phyloP scores from a whole-genome alignment of 2,888 invertebrate species.

The Anthrax anthrax region DNA sequence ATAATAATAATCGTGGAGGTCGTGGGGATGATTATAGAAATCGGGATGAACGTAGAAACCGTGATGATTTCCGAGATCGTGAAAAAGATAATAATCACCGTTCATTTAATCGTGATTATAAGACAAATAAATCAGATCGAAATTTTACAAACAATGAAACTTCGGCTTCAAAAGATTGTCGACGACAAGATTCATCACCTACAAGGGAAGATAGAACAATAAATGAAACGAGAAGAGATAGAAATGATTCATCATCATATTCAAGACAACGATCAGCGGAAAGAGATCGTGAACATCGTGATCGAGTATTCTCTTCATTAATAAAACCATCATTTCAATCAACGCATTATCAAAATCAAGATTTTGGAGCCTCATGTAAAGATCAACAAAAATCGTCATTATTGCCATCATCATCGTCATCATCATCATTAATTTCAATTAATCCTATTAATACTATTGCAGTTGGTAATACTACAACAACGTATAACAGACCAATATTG shows the following conservation, averaged over 20 bases:
- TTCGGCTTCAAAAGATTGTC: conserved; percentile 4
- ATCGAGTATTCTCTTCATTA: too few relatives aligned
- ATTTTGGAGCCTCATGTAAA: conserved; percentile 12
- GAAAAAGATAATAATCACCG: background rate
- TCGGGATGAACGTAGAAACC: conserved; percentile 18
- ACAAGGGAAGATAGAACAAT: background rate
- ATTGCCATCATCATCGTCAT: conserved; percentile 11
- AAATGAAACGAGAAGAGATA: conserved; percentile 1
- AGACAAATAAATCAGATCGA: background rate
- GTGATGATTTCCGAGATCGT: conserved; percentile 13
- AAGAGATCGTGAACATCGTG: background rate
- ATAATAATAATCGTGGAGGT: conserved; percentile 20
- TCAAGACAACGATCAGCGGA: conserved; percentile 1
- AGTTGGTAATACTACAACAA: too few relatives aligned
- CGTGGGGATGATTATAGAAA: conserved; percentile 12
- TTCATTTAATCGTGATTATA: background rate
- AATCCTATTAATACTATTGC: too few relatives aligned
- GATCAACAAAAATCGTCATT: too few relatives aligned
- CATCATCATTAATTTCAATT: conserved; percentile 24
- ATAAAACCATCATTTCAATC: too few relatives aligned
- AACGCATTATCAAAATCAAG: too few relatives aligned
- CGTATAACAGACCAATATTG: too few relatives aligned
- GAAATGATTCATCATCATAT: conserved; percentile 1
- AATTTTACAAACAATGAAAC: background rate
- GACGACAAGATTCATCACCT: background rate